Evolutionary conservation across 1,140 invertebrate species (phyloP).

Genomic region (Asbolus verrucosus): DNA sequence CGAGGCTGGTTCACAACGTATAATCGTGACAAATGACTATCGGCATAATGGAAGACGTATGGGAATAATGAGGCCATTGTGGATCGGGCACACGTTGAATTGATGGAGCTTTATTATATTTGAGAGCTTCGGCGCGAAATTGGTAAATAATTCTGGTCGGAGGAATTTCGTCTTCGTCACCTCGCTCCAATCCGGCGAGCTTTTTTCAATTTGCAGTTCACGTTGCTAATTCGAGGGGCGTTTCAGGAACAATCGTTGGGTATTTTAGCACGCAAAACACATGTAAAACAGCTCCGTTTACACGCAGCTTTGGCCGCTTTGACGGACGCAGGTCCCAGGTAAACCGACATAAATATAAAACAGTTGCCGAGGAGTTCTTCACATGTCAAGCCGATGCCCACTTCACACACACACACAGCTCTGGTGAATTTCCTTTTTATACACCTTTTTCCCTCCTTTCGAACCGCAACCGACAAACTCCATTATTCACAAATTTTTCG

Average conservation of each 20-base stretch:
- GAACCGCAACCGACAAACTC: conserved; percentile 41
- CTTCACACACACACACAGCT: conserved; percentile 50
- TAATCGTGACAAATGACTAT: conserved; percentile 55
- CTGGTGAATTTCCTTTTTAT: conserved; percentile 51
- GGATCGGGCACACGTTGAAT: conserved; percentile 54
- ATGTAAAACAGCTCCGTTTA: too few species aligned
- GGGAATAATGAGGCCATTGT: conserved; percentile 57
- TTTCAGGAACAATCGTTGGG: too few species aligned
- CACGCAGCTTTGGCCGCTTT: too few species aligned
- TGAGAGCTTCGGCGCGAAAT: conserved; percentile 39
- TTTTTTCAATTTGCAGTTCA: too few species aligned
- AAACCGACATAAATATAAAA: conserved; percentile 44
- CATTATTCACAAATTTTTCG: conserved; percentile 51
- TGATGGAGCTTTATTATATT: conserved; percentile 50
- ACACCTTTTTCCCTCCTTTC: conserved; percentile 38
- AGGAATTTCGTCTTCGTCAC: too few species aligned
- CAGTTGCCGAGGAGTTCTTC: conserved; percentile 19
- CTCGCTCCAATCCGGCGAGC: too few species aligned
- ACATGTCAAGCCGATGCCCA: conserved; percentile 50
- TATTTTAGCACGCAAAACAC: too few species aligned
- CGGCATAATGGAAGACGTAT: conserved; percentile 55
- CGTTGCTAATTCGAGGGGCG: too few species aligned
- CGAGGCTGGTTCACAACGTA: conserved; percentile 42
- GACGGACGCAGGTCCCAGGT: conserved; percentile 31
- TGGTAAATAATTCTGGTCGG: conserved; percentile 25